Percentiles rank a stretch among this genome's conserved stretches.
Conservation (phyloP, 2,113 vertebrate genomes). For the Scomber colias region DNA sequence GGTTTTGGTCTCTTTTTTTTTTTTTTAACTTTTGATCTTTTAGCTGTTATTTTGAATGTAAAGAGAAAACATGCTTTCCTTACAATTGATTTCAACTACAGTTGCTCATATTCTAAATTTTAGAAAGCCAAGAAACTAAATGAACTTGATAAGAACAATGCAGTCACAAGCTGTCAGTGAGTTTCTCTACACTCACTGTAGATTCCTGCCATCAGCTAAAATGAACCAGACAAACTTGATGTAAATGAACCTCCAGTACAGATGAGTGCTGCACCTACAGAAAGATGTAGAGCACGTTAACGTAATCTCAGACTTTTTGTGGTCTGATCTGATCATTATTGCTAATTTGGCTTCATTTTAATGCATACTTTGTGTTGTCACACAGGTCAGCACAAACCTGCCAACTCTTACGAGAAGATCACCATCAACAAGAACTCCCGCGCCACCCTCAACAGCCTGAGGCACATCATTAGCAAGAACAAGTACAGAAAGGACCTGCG, state of each 20-base stretch:
- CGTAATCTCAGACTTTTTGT: background rate
- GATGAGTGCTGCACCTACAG: background rate
- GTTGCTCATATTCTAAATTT: background rate
- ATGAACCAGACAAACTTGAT: background rate
- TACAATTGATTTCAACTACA: background rate
- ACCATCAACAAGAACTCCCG: constrained; percentile 94
- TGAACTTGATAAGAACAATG: background rate
- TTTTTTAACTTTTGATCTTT: no score
- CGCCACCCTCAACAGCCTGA: constrained; percentile 90
- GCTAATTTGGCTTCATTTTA: background rate
- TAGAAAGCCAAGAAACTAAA: background rate
- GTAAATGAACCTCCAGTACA: no score
- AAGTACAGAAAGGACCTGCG: constrained; percentile 92
- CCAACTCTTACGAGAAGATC: constrained; percentile 87
- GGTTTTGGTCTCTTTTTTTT: no score
- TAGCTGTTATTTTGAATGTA: no score
- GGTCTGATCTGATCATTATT: background rate
- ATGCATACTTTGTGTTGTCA: background rate
- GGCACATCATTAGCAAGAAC: constrained; percentile 93
- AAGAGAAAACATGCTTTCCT: no score
- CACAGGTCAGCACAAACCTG: constrained; percentile 91
- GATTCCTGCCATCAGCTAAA: background rate
- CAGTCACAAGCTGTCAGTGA: no score
- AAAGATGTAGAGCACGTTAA: background rate
- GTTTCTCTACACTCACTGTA: background rate